phyloP scores from a whole-genome alignment of 1,140 invertebrate species.

The Solenopsis invicta region DNA sequence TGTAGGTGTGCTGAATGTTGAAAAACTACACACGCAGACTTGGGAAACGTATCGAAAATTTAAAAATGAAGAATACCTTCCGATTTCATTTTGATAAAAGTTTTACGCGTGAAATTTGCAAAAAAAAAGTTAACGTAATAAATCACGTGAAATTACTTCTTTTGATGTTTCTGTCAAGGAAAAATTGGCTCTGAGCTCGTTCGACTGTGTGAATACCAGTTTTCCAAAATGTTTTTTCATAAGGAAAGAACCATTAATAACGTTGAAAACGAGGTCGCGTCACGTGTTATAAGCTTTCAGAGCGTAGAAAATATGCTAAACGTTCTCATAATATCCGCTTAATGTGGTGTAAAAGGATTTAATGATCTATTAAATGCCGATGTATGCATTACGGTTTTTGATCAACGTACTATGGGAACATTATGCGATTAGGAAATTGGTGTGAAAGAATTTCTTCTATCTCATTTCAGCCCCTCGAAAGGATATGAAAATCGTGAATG shows the following conservation, averaged over 20 bases:
- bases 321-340: constrained; percentile 21
- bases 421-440: background rate
- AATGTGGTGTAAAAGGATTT: constrained; percentile 50
- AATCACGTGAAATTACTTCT: background rate
- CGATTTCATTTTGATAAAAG: background rate
- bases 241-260: constrained; percentile 1
- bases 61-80: background rate
- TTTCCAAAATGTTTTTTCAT: constrained; percentile 11
- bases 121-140: background rate
- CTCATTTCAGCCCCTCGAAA: background rate
- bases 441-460: background rate
- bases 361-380: constrained; percentile 25
- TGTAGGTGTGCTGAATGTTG: background rate
- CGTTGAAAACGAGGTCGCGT: constrained; percentile 1
- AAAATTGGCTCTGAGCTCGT: background rate
- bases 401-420: constrained; percentile 4
- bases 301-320: constrained; percentile 49
- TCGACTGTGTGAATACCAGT: background rate
- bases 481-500: background rate
- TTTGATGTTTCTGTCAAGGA: background rate
- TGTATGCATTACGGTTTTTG: constrained; percentile 30
- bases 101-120: background rate
- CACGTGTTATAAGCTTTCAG: constrained; percentile 24
- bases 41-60: background rate
- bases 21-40: background rate